These are phyloP conservation scores for Notarius lentiginosus DNA, from an alignment of 2,113 vertebrate species.

Conservation along the genomic window DNA sequence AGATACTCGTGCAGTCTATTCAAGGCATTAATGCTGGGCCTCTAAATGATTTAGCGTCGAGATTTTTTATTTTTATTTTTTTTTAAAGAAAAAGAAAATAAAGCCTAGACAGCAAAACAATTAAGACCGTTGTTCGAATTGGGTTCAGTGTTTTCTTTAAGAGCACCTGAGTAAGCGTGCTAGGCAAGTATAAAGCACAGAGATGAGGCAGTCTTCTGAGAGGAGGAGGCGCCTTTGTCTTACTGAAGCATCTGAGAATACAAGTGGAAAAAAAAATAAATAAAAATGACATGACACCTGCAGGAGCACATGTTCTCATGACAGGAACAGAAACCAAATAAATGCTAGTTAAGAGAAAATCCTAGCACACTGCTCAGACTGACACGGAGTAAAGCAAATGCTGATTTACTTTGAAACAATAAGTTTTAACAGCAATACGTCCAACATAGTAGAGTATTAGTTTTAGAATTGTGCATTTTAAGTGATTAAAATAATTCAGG, in stretches of 20 bases:
- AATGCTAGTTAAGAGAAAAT: background rate
- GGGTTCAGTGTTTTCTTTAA: conserved; percentile 25
- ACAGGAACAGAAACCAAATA: background rate
- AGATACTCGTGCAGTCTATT: conserved; percentile 24
- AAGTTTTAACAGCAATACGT: background rate
- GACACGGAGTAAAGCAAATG: background rate
- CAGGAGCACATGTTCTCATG: background rate
- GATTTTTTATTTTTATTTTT: background rate
- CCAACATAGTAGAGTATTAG: background rate
- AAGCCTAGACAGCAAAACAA: conserved; percentile 7
- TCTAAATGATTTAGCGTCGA: conserved; percentile 1
- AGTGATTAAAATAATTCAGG: background rate
- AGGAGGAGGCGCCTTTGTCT: conserved; percentile 29
- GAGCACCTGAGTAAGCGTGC: conserved; percentile 44
- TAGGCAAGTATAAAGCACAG: conserved; percentile 48
- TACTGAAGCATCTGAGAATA: conserved; percentile 41
- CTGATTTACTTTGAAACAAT: background rate
- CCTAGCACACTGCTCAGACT: background rate
- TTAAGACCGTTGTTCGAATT: background rate
- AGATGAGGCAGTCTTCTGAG: conserved; percentile 44
- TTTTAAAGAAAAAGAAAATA: background rate
- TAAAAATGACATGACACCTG: conserved; percentile 13
- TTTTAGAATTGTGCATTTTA: background rate
- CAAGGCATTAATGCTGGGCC: conserved; percentile 1
- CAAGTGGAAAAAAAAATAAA: background rate